Percentiles rank a stretch among this genome's conserved stretches.
These are phyloP conservation scores for Papilio machaon DNA, from an alignment of 1,140 invertebrate species.

Conservation along the genomic window DNA sequence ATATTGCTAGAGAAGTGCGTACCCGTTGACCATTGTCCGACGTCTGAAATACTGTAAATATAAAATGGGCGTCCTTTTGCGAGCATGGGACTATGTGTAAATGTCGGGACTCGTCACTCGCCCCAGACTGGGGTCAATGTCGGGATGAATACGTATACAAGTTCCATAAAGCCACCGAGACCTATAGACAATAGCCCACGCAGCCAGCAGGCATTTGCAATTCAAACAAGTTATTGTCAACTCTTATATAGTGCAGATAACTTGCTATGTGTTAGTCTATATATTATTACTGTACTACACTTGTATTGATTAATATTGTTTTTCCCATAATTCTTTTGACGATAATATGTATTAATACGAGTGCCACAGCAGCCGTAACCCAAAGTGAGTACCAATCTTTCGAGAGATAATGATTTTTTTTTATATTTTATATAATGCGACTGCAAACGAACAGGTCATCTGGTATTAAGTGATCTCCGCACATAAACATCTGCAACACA, in stretches of 20 bases:
- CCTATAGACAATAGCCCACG: slow-evolving; percentile 34
- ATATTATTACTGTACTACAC: background rate
- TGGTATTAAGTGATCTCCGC: too few species aligned
- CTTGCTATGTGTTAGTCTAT: background rate
- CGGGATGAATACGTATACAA: slow-evolving; percentile 27
- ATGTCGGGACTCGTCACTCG: slow-evolving; percentile 8
- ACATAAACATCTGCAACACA: too few species aligned
- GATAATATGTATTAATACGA: too few species aligned
- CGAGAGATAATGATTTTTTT: too few species aligned
- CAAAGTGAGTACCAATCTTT: too few species aligned
- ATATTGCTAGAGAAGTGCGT: background rate
- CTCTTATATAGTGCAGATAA: slow-evolving; percentile 35
- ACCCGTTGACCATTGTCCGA: background rate
- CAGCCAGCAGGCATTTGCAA: slow-evolving; percentile 31
- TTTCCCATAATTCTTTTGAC: too few species aligned
- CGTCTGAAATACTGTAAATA: slow-evolving; percentile 14
- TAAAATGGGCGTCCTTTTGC: background rate
- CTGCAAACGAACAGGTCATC: too few species aligned
- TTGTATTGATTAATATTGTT: too few species aligned
- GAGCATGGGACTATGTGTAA: background rate
- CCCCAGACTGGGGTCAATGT: slow-evolving; percentile 26
- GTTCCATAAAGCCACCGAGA: slow-evolving; percentile 12
- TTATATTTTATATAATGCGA: too few species aligned
- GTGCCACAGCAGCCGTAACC: too few species aligned
- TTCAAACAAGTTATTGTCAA: slow-evolving; percentile 35